Evolutionary conservation across 2,113 vertebrate species (phyloP).

Genomic region (Sinocyclocheilus anophthalmus): DNA sequence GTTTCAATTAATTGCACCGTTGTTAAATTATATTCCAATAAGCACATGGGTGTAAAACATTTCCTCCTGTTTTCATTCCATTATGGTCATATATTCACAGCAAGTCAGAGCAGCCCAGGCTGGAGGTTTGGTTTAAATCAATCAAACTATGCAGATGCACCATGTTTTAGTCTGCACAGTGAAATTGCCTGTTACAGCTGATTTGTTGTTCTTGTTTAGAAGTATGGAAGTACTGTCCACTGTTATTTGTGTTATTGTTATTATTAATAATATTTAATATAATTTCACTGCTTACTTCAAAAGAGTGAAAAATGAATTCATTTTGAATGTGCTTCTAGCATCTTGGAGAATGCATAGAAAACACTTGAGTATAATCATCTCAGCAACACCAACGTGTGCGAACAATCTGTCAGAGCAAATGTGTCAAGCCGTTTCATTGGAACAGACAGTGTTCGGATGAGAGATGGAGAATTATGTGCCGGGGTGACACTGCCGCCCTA

Average conservation of each 20-base stretch:
- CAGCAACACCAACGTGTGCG: too few species aligned
- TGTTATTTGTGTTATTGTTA: neutral
- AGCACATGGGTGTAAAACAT: neutral
- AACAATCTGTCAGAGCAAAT: neutral
- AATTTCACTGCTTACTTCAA: neutral
- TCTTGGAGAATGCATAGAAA: neutral
- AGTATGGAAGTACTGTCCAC: neutral
- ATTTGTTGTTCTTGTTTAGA: neutral
- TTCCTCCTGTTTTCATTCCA: neutral
- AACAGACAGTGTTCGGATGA: neutral
- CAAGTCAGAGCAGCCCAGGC: constrained; percentile 9
- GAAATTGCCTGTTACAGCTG: neutral
- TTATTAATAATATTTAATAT: neutral
- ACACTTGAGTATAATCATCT: neutral
- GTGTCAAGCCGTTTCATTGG: neutral
- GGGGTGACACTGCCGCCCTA: neutral
- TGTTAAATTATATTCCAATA: constrained; percentile 16
- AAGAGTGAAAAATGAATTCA: neutral
- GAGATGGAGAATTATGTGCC: neutral
- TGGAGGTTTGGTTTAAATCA: neutral
- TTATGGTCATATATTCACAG: neutral
- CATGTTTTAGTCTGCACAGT: neutral
- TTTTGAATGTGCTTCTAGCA: neutral
- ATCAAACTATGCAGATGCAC: neutral
- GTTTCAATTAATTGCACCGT: neutral